These are phyloP conservation scores for Saccostrea glomerata DNA, from an alignment of 1,140 invertebrate genomes.

Conservation along the genomic window DNA sequence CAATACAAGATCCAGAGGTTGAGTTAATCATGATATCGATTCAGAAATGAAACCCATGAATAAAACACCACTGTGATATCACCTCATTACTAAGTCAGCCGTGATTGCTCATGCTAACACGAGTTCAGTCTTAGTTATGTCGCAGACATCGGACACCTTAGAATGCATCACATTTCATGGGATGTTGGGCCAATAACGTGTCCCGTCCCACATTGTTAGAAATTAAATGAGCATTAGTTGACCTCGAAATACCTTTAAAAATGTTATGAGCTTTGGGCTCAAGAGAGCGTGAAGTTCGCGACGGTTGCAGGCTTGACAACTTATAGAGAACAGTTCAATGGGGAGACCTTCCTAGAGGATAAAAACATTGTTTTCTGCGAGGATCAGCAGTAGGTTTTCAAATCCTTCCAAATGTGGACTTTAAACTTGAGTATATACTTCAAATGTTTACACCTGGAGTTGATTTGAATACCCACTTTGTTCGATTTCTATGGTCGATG, in stretches of 20 bases:
- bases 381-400: background rate
- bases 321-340: background rate
- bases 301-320: conserved; percentile 1
- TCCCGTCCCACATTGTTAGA: background rate
- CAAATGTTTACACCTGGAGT: background rate
- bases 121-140: background rate
- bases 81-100: background rate
- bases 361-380: background rate
- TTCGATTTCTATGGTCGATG: conserved; percentile 16
- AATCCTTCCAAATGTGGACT: conserved; percentile 1
- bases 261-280: background rate
- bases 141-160: background rate
- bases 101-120: background rate
- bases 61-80: background rate
- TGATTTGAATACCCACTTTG: conserved; percentile 30
- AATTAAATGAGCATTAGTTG: background rate
- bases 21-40: background rate
- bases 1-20: background rate
- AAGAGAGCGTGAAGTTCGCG: background rate
- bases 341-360: background rate
- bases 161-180: background rate
- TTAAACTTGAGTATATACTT: conserved; percentile 27
- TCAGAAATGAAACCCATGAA: background rate
- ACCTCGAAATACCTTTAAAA: conserved; percentile 10
- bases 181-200: background rate